Base-by-base conservation (phyloP, 1,140 invertebrate genomes). In the Lepeophtheirus salmonis region DNA sequence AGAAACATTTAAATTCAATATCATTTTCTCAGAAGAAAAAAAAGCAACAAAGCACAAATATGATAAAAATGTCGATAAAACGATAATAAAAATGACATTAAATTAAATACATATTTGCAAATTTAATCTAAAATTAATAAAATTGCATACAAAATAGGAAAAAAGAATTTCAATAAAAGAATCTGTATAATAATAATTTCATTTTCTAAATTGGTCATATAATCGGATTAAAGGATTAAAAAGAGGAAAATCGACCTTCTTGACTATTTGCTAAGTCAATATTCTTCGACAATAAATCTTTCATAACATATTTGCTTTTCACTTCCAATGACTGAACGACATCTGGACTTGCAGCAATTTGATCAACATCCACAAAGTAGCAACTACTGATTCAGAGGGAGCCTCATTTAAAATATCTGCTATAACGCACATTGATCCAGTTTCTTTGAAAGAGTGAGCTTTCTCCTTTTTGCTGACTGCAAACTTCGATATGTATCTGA, bases 381-480 rank as follows among this genome's bases (percentile, higher is more conserved):
- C 30, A 41, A 41, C n/a, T n/a, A 6, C 30, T n/a, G 30, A 10
- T n/a, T 41, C 30, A n/a, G 30, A 41, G 30, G n/a, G 30, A n/a
- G 30, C 30, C 30, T 41, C 30, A 41, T 41, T 41, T n/a, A 41
- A n/a, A 41, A 6, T 41, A 6, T 41, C 30, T 41, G 30, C 30
- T 10, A 41, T 41, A n/a, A 41, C 4, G 22, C 26, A 2, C 14
- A 4, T 13, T 13, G 20, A 1, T 52, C 20, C 2, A 1, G 23
- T 25, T 61, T 61, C 4, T 53, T 14, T 18, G 63, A 21, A 67
- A 68, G 22, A 70, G 81, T 77, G 60, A 86, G 70, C 70, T 84
- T 84, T 64, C 84, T 76, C 14, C 84, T 74, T 70, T 88, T 89
- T 41, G 78, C 79, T 14, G 85, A 83, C 76, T 87, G 78, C 10